phyloP scores from a whole-genome alignment of 2,797 vertebrate species.

The Calcarius lapponicus region DNA sequence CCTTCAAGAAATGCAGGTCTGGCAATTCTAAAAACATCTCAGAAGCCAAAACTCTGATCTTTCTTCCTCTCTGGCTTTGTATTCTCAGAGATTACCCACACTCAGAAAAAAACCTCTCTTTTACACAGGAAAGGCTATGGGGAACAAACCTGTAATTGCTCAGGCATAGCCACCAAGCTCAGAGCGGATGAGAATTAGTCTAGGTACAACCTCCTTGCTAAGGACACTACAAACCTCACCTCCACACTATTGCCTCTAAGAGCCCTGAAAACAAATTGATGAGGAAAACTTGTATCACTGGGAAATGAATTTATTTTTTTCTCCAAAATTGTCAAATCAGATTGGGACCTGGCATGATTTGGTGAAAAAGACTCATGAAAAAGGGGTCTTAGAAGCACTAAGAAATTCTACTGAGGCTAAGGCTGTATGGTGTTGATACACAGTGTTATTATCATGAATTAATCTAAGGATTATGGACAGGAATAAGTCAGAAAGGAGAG shows the following conservation, averaged over 20 bases:
- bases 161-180: neutral
- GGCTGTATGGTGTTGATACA: neutral
- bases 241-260: neutral
- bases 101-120: neutral
- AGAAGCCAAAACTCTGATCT: neutral
- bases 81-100: neutral
- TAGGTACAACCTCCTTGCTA: neutral
- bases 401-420: neutral
- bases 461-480: no score
- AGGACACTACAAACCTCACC: neutral
- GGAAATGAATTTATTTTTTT: neutral
- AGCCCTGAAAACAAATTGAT: neutral
- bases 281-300: neutral
- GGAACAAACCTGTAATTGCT: neutral
- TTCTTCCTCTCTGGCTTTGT: neutral
- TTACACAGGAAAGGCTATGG: neutral
- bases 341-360: rapidly evolving
- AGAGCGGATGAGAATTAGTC: neutral
- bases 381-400: neutral
- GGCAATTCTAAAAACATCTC: neutral
- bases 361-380: neutral
- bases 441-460: neutral
- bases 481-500: neutral
- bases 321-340: neutral
- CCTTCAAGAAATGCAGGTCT: neutral